Evolutionary conservation across 2,797 vertebrate genomes (phyloP), one percentile per base, ranked within the genome.

Genomic region (Micropoecilia bifurca): DNA sequence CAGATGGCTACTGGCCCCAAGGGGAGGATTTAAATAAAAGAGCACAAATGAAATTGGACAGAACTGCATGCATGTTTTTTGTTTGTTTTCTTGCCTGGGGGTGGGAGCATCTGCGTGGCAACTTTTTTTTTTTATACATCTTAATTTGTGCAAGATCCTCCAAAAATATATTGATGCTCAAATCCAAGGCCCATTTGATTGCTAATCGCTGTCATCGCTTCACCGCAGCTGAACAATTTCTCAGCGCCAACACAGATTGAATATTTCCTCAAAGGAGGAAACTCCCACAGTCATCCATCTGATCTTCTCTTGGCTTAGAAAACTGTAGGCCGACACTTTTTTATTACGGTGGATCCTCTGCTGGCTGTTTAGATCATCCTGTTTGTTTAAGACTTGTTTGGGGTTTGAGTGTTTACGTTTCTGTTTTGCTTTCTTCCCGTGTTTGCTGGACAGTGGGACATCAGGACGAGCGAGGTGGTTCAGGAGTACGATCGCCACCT

Each of bases 401-500:
- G 41, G 16, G 76, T 45, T 36, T 12, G 53, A 66, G 28, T 69
- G 36, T 87, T 86, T 36, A 76, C 71, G 8, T 69, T 39, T 71
- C 3, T 77, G 12, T 66, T 63, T 47, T 6, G 20, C 10, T 69
- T 13, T 73, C 30, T 79, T 3, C 45, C 2, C 18, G 7, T 69
- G 69, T 76, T 30, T 78, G 73, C 77, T 79, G 80, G 73, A 46
- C 87, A 99, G 98, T 99, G 97, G 97, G 98, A 99, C 92, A 95
- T 97, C 88, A 96, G 98, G 91, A 96, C 97, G 30, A 96, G 96
- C 25, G 98, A 99, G 89, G 97, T 99, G 75, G 98, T 99, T 41
- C 98, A 99, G 90, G 98, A 99, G 81, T 99, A 99, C 0, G 98
- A 99, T 80, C 95, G 98, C 77, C 98, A 99, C 92, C 94, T 99